A percentile compares a stretch with the other conserved stretches of the same genome.
These are phyloP conservation scores for Acyrthosiphon pisum DNA, from an alignment of 1,140 invertebrate genomes.

Conservation along the genomic window DNA sequence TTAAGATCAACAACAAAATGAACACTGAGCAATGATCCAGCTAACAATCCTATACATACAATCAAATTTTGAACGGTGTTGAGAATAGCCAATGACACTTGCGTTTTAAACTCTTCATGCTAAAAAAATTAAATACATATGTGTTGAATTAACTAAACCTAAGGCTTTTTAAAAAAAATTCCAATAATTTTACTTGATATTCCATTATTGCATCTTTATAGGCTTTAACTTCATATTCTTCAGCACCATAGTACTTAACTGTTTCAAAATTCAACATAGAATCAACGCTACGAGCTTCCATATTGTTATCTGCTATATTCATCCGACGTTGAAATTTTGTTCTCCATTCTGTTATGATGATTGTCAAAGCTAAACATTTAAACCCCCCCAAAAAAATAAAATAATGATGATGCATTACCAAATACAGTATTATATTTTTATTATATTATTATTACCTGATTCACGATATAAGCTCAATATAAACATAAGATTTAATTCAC, in stretches of 20 bases:
- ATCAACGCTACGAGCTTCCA: slow-evolving; percentile 90
- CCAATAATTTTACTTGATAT: slow-evolving; percentile 72
- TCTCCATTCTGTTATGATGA: slow-evolving; percentile 92
- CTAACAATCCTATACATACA: slow-evolving; percentile 83
- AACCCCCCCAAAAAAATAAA: background rate
- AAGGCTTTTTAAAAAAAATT: background rate
- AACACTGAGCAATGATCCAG: slow-evolving; percentile 87
- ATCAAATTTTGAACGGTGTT: slow-evolving; percentile 91
- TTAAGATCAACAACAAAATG: slow-evolving; percentile 76
- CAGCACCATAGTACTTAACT: slow-evolving; percentile 96
- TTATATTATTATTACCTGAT: background rate
- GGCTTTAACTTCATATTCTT: slow-evolving; percentile 85
- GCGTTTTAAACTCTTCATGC: slow-evolving; percentile 86
- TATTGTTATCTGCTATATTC: slow-evolving; percentile 92
- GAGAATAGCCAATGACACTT: slow-evolving; percentile 84
- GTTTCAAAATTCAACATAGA: slow-evolving; percentile 98
- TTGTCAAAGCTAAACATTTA: slow-evolving; percentile 74
- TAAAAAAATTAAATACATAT: slow-evolving; percentile 64
- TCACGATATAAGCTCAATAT: background rate
- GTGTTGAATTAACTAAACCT: slow-evolving; percentile 26
- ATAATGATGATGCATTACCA: background rate
- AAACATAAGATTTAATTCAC: background rate
- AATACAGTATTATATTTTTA: background rate
- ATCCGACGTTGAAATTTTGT: slow-evolving; percentile 91
- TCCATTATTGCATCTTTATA: slow-evolving; percentile 82